Percentiles rank a stretch among this genome's conserved stretches.
These are phyloP conservation scores for Ceuthmochares aereus DNA, from an alignment of 2,113 vertebrate species.

Conservation along the genomic window DNA sequence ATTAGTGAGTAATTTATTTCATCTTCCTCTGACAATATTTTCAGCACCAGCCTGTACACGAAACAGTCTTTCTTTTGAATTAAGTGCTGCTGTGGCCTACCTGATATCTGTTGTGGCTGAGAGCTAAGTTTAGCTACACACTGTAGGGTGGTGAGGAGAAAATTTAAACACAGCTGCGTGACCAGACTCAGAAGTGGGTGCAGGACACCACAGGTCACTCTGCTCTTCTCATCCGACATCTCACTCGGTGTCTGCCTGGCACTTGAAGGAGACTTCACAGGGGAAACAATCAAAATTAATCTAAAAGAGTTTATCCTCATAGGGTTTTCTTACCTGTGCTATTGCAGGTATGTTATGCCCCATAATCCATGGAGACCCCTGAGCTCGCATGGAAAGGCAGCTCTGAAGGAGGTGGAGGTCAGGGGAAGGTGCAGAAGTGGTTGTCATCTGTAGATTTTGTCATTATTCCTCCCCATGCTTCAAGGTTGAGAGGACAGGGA, in stretches of 20 bases:
- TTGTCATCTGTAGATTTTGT: background rate
- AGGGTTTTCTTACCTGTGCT: background rate
- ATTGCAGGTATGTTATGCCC: background rate
- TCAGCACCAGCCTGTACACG: background rate
- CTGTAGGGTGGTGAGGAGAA: background rate
- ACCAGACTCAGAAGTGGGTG: background rate
- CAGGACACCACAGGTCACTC: background rate
- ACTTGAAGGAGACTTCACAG: background rate
- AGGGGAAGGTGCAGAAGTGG: background rate
- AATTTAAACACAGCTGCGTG: background rate
- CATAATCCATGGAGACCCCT: background rate
- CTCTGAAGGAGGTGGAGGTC: background rate
- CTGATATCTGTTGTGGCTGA: constrained; percentile 1
- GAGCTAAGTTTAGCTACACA: constrained; percentile 29
- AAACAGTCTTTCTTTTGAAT: constrained; percentile 38
- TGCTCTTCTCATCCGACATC: background rate
- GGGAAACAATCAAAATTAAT: background rate
- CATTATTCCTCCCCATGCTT: fast-evolving
- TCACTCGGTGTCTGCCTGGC: fast-evolving
- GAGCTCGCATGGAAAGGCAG: background rate
- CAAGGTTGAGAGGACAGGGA: background rate
- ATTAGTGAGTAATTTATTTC: constrained; percentile 24
- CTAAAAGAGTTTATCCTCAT: background rate
- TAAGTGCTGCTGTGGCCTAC: constrained; percentile 14
- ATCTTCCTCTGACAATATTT: background rate